Conservation (phyloP, 2,797 vertebrate genomes). For the Sebastes cheni region DNA sequence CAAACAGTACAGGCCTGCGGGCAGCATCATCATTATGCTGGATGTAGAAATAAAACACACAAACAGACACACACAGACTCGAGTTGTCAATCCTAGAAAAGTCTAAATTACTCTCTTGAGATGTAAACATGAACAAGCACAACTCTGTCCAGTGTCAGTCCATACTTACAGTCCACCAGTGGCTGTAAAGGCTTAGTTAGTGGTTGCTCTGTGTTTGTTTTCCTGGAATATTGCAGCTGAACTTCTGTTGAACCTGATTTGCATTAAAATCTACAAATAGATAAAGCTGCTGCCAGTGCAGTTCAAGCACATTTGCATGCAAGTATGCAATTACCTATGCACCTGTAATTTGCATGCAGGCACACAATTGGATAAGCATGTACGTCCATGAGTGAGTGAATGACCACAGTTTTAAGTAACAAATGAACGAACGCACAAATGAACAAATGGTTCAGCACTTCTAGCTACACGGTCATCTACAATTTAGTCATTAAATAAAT, state of each 20-base stretch:
- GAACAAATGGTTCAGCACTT: neutral
- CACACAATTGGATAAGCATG: neutral
- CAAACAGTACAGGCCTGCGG: neutral
- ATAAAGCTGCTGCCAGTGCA: neutral
- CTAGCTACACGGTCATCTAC: neutral
- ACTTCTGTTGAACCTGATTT: conserved; percentile 19
- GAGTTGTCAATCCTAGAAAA: neutral
- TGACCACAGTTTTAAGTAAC: neutral
- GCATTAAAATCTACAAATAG: conserved; percentile 16
- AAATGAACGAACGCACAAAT: neutral
- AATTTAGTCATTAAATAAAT: neutral
- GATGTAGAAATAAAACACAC: neutral
- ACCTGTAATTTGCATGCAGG: conserved; percentile 4
- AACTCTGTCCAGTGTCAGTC: neutral
- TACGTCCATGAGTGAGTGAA: neutral
- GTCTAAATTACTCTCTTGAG: neutral
- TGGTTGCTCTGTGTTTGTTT: neutral
- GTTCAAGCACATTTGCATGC: conserved; percentile 17
- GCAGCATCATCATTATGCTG: neutral
- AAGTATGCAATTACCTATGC: neutral
- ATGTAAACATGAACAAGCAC: neutral
- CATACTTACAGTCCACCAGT: neutral
- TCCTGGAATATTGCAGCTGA: neutral
- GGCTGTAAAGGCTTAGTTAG: neutral
- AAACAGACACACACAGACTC: neutral